Conservation (phyloP, 2,797 vertebrate species). For the Characodon lateralis region DNA sequence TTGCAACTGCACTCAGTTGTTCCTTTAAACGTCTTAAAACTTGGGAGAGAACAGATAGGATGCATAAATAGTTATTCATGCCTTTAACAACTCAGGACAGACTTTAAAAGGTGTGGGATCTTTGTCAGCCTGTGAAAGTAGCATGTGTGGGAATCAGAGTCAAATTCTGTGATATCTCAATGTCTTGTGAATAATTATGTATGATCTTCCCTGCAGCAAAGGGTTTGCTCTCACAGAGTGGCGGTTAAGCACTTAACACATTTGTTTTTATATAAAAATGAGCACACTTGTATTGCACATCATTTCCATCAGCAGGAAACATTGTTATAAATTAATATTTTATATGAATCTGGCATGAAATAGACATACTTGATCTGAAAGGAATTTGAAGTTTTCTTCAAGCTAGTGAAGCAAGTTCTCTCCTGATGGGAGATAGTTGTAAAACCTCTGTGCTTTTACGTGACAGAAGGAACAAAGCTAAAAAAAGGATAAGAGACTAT, state of each 20-base stretch:
- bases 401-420: no score
- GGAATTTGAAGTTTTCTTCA: background rate
- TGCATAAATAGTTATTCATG: background rate
- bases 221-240: constrained; percentile 1
- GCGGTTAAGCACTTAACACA: constrained; percentile 10
- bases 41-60: background rate
- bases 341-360: background rate
- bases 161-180: constrained; percentile 4
- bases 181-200: background rate
- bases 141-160: constrained; percentile 13
- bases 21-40: background rate
- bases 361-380: background rate
- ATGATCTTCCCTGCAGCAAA: background rate
- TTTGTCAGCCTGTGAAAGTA: constrained; percentile 16
- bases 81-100: background rate
- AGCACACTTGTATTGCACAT: background rate
- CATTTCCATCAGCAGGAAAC: background rate
- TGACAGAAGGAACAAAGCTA: no score
- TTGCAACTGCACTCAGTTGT: background rate
- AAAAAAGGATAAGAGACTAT: no score
- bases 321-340: background rate
- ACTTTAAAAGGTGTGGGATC: constrained; percentile 1
- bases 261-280: background rate
- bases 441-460: no score
- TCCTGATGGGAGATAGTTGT: no score